Base-by-base conservation (phyloP, 2,888 invertebrate species). In the Acanthosepion esculentum region DNA sequence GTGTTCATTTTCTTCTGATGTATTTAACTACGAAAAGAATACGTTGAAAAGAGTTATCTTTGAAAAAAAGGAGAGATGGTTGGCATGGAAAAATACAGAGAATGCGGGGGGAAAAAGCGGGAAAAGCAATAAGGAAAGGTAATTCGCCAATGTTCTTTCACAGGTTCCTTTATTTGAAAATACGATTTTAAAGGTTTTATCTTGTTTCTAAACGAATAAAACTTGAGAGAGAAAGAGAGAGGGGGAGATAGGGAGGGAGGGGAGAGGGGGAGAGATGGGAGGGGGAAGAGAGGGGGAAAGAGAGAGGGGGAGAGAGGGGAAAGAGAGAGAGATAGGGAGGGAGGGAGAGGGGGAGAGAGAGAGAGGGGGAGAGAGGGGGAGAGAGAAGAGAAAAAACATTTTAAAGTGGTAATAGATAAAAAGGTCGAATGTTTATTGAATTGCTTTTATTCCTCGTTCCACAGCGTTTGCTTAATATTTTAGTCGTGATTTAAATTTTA, bases 81-180 rank as follows among this genome's bases (percentile, higher is more conserved):
- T 29, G n/a, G 0, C 1, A 78, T 18, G n/a, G 12, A 10, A n/a
- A 78, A 1, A n/a, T 8, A n/a, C 7, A 8, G 10, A 78, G n/a
- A 64, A 64, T 12, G 55, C 55, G 55, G 20, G n/a, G n/a, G 10
- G n/a, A 78, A 78, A 64, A 29, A 8, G 29, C n/a, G 78, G n/a
- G 78, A 8, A 64, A 78, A 55, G 20, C 18, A 55, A 55, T 55
- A 55, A 55, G 55, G 18, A 78, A 78, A 78, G 78, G 78, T 78
- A n/a, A 78, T n/a, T 78, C 78, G 78, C n/a, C 78, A n/a, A n/a
- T n/a, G n/a, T 78, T 78, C 78, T 78, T 78, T n/a, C 78, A 78
- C 78, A 78, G 78, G 78, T 78, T 78, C 78, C 78, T 29, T 78
- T 78, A 78, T 78, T 78, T 78, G n/a, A 78, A 78, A 78, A 78